Evolutionary conservation across 2,888 invertebrate genomes (phyloP).

Genomic region (Cepaea hortensis): DNA sequence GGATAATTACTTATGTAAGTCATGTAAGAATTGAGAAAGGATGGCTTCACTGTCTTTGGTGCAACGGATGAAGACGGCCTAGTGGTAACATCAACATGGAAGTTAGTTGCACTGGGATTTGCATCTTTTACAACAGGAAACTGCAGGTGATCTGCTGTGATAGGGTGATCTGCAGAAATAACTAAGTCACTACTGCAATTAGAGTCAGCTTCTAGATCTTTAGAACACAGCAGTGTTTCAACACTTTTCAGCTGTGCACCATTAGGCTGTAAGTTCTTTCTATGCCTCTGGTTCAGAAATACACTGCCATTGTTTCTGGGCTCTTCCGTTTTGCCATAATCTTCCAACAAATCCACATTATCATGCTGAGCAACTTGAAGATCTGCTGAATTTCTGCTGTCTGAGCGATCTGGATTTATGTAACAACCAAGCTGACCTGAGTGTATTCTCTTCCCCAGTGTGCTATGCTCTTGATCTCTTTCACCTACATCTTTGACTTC

Average conservation of each 20-base stretch:
- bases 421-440: background rate
- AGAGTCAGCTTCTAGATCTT: background rate
- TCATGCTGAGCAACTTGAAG: background rate
- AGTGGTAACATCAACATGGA: no score
- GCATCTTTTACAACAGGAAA: background rate
- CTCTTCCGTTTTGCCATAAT: background rate
- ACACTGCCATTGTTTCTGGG: no score
- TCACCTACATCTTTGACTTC: background rate
- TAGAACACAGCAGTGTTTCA: background rate
- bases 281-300: slow-evolving; percentile 21
- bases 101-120: background rate
- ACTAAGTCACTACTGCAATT: background rate
- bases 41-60: background rate
- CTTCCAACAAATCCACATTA: background rate
- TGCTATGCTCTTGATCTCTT: background rate
- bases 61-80: no score
- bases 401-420: background rate
- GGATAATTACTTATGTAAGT: background rate
- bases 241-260: slow-evolving; percentile 5
- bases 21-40: slow-evolving; percentile 1
- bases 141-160: background rate
- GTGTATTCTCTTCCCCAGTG: background rate
- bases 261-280: background rate
- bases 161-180: background rate
- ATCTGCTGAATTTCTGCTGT: background rate